phyloP scores from a whole-genome alignment of 2,888 invertebrate species.

The Tanypteryx hageni region DNA sequence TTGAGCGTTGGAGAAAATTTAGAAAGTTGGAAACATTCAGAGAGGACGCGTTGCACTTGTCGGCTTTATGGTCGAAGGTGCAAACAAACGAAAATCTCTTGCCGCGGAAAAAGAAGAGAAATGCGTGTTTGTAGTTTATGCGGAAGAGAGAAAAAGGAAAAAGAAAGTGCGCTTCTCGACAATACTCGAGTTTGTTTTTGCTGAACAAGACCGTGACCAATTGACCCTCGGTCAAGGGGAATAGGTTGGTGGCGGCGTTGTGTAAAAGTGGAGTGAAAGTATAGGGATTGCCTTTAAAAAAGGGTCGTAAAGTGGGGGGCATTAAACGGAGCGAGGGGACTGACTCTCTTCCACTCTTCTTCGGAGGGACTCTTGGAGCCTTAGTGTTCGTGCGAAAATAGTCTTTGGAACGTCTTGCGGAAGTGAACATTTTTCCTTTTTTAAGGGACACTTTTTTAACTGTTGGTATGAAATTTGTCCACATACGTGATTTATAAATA shows the following conservation, averaged over 20 bases:
- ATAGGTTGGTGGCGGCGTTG: constrained; percentile 35
- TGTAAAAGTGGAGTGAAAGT: constrained; percentile 61
- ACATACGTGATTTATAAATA: no score
- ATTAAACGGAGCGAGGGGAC: constrained; percentile 25
- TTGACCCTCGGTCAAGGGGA: constrained; percentile 48
- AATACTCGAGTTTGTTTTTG: constrained; percentile 47
- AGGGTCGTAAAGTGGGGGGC: constrained; percentile 31
- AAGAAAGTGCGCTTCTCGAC: constrained; percentile 29
- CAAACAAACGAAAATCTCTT: background rate
- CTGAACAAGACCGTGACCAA: constrained; percentile 27
- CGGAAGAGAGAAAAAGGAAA: constrained; percentile 41
- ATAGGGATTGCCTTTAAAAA: background rate
- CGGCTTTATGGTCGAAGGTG: constrained; percentile 50
- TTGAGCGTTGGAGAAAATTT: constrained; percentile 24
- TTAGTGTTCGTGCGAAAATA: background rate
- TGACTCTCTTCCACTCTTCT: background rate
- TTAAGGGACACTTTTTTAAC: background rate
- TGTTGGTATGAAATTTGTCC: background rate
- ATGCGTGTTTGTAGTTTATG: background rate
- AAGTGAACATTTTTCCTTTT: no score
- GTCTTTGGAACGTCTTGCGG: background rate
- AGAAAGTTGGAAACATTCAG: constrained; percentile 22
- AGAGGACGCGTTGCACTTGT: background rate
- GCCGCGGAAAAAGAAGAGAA: background rate
- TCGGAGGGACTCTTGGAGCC: background rate